These are phyloP conservation scores for Megalurothrips usitatus DNA, from an alignment of 2,888 invertebrate species.

Conservation along the genomic window DNA sequence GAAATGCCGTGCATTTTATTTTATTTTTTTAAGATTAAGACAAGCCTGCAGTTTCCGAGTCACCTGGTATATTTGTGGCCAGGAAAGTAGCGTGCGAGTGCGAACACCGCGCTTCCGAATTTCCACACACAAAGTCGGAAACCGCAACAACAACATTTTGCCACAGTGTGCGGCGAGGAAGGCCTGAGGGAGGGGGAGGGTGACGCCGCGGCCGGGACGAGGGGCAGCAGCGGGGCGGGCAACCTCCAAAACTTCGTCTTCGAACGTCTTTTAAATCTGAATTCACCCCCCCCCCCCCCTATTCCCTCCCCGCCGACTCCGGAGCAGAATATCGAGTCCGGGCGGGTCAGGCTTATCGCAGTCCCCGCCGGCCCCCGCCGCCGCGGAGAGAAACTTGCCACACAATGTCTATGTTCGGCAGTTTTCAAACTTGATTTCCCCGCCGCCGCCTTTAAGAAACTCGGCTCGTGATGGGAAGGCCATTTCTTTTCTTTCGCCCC, in stretches of 20 bases:
- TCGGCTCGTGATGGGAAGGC: background rate
- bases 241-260: background rate
- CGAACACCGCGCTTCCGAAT: too few relatives aligned
- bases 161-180: too few relatives aligned
- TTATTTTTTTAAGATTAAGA: too few relatives aligned
- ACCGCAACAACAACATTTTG: too few relatives aligned
- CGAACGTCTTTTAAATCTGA: constrained; percentile 14
- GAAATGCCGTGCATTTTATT: too few relatives aligned
- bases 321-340: background rate
- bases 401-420: constrained; percentile 14
- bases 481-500: background rate
- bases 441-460: background rate
- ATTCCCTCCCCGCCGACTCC: background rate
- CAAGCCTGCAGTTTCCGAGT: too few relatives aligned
- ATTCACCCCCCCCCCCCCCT: background rate
- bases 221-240: background rate
- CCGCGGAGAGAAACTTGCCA: constrained; percentile 1
- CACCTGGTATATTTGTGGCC: too few relatives aligned
- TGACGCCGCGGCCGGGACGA: background rate
- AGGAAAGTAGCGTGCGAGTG: too few relatives aligned
- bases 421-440: constrained; percentile 26
- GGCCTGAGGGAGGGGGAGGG: background rate
- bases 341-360: background rate
- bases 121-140: too few relatives aligned
- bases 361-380: too few relatives aligned